Evolutionary conservation across 2,113 vertebrate species (phyloP).

Genomic region (Otocyon megalotis): DNA sequence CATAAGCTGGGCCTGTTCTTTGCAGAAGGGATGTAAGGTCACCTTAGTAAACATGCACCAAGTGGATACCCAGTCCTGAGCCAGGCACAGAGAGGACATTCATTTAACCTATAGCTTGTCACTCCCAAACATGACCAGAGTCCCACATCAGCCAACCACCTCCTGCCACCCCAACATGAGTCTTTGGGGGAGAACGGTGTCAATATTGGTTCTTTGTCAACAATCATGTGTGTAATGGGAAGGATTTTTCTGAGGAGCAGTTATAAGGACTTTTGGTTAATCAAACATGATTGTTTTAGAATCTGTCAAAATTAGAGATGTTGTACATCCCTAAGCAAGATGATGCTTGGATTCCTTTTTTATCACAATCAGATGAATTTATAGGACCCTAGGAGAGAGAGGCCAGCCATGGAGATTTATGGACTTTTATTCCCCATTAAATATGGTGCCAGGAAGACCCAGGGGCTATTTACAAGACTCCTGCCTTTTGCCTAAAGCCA

Average conservation of each 20-base stretch:
- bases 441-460: background rate
- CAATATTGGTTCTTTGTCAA: background rate
- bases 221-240: background rate
- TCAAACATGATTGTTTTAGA: background rate
- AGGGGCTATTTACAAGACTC: background rate
- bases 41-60: background rate
- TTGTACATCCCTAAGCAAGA: background rate
- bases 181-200: background rate
- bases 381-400: background rate
- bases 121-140: background rate
- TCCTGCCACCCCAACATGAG: background rate
- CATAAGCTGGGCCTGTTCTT: background rate
- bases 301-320: background rate
- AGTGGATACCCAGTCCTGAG: background rate
- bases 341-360: background rate
- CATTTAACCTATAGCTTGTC: background rate
- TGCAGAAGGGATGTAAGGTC: background rate
- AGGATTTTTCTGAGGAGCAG: background rate
- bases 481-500: background rate
- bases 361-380: background rate
- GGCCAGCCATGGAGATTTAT: background rate
- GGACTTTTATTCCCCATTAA: background rate
- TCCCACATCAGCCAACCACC: background rate
- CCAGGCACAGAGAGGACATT: background rate
- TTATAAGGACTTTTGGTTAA: background rate